Conservation (phyloP, 2,797 vertebrate species). For the Varecia variegata region DNA sequence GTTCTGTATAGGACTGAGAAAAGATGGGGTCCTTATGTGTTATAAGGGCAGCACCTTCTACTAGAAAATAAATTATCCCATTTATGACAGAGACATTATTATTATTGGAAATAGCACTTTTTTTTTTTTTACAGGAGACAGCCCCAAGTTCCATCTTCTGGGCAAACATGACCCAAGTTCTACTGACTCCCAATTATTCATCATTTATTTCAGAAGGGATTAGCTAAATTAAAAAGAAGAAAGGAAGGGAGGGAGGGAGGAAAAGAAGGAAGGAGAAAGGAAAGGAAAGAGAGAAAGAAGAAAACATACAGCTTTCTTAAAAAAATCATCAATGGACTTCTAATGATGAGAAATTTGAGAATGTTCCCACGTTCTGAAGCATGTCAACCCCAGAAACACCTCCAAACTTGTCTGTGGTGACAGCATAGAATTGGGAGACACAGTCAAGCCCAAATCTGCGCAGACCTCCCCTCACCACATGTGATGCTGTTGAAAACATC, state of each 20-base stretch:
- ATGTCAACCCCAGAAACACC: not conserved
- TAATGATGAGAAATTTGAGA: not conserved
- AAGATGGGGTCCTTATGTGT: not conserved
- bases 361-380: not conserved
- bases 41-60: not conserved
- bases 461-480: not conserved
- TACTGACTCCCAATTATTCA: not conserved
- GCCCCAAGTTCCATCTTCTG: not conserved
- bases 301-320: not conserved
- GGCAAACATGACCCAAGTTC: not conserved
- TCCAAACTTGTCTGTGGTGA: not conserved
- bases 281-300: not conserved
- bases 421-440: not conserved
- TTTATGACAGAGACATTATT: not conserved
- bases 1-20: not conserved
- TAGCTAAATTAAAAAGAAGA: not conserved
- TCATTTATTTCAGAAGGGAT: not conserved
- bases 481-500: not conserved
- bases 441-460: not conserved
- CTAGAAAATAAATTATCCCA: not conserved
- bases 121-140: not conserved
- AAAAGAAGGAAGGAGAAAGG: too few species aligned
- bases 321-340: not conserved
- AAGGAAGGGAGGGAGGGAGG: not conserved
- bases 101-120: not conserved